Base-by-base conservation (phyloP, 2,888 invertebrate species). In the Empis stercorea region DNA sequence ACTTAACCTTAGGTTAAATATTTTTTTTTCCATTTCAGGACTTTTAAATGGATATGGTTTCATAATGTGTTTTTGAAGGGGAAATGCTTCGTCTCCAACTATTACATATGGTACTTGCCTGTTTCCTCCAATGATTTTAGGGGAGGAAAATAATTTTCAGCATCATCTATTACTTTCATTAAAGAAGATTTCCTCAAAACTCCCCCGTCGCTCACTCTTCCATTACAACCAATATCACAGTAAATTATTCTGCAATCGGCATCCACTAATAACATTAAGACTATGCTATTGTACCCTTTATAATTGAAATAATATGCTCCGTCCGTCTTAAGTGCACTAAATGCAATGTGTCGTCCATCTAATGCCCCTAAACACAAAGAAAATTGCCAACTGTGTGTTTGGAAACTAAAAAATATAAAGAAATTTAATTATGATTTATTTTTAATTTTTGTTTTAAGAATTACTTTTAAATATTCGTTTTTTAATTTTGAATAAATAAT, bases 21-120 rank as follows among this genome's bases (percentile, higher is more conserved):
- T n/a, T 10, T 10, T 16, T 14, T 15, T 37, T 43, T 6, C 15
- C 37, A 6, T 11, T 13, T 14, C 17, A 7, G 13, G 10, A 5
- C 20, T 16, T n/a, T 17, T 16, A 14, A 6, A 49, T 15, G 48
- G 48, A 36, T 48, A 51, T 4, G 52, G 54, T 23, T 54, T 54
- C 37, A 52, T 42, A n/a, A 54, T 13, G 45, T 51, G 40, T 3
- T 32, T 39, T 41, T 50, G 41, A 30, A 54, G n/a, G 7, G 55
- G 46, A 44, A 54, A 52, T 10, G 52, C 52, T 44, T 52, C 50
- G 39, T 55, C 32, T 32, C n/a, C n/a, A n/a, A n/a, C n/a, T n/a
- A n/a, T n/a, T n/a, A n/a, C n/a, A n/a, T n/a, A n/a, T n/a, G n/a
- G n/a, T n/a, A n/a, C n/a, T n/a, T n/a, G n/a, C n/a, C n/a, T n/a